Base-by-base conservation (phyloP, 1,140 invertebrate species). In the Drosophila athabasca region DNA sequence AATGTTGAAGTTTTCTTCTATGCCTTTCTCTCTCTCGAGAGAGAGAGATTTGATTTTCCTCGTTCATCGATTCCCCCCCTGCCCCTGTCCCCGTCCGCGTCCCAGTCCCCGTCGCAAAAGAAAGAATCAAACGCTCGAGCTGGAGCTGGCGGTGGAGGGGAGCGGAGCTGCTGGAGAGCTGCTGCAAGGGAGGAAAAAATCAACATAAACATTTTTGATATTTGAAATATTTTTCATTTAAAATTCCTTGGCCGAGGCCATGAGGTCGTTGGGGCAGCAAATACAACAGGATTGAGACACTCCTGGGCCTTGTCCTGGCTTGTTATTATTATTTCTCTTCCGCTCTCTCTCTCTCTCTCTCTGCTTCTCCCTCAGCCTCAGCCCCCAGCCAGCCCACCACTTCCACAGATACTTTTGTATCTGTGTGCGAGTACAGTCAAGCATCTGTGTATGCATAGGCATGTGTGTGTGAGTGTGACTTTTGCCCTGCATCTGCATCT, bases 201-300 rank as follows among this genome's bases (percentile, higher is more conserved):
- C 78, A 81, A 81, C 80, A 80, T 52, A 51, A 62, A 49, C 58
- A 78, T 82, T 81, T 60, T 60, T 60, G 53, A 77, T 82, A 77
- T 78, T 78, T 59, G 50, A 77, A 74, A 64, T 58, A 81, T 81
- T 81, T 79, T 77, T 82, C 79, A 71, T 72, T 81, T 72, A 77
- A 81, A 73, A 81, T 81, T 81, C 79, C 46, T 75, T 49, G 65
- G n/a, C 50, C 48, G 19, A 49, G 29, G 29, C 26, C 6, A 39
- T 31, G 22, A 11, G 39, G 43, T 5, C 26, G 26, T 6, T 17
- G 13, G 43, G 15, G 24, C 35, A 31, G 29, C 13, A 22, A 17
- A 26, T 55, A 22, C 24, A 49, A 43, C 43, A 15, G 26, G n/a
- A 66, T 39, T 19, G 61, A 80, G 57, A 51, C 68, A 46, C 60